Percentiles rank a stretch among this genome's conserved stretches.
Conservation (phyloP, 2,888 invertebrate genomes). For the Ecdyonurus torrentis region DNA sequence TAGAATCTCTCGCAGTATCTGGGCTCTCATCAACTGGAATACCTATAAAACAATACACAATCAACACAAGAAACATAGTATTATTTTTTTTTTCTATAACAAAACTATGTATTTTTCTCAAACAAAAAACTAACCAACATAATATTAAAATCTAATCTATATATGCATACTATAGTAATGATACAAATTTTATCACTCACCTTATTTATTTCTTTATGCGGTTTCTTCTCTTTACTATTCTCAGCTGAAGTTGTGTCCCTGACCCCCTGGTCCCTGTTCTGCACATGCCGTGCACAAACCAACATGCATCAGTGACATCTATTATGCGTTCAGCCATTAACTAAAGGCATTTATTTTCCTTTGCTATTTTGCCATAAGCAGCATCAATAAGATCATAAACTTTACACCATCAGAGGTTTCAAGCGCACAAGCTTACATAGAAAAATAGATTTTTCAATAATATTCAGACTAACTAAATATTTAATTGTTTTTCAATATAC, state of each 20-base stretch:
- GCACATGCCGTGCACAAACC: not conserved
- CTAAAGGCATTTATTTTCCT: too few species aligned
- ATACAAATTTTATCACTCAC: not conserved
- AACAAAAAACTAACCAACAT: not conserved
- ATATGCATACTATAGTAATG: too few species aligned
- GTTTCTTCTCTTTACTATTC: not conserved
- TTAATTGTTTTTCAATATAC: not conserved
- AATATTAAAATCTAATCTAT: too few species aligned
- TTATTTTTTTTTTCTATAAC: not conserved
- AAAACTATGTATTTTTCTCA: not conserved
- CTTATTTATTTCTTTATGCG: not conserved
- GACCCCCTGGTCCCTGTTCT: not conserved
- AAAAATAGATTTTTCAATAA: too few species aligned
- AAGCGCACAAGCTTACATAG: not conserved
- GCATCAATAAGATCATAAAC: not conserved
- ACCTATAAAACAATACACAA: not conserved
- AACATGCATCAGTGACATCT: not conserved
- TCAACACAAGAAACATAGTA: not conserved
- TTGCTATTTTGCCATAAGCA: not conserved
- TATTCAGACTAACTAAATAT: too few species aligned
- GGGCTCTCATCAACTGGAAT: constrained; percentile 1
- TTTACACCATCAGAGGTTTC: not conserved
- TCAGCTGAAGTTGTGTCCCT: not conserved
- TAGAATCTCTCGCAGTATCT: constrained; percentile 2
- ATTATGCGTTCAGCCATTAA: not conserved